Conservation (phyloP, 2,888 invertebrate species). For the Drosophila pseudotalamancana region DNA sequence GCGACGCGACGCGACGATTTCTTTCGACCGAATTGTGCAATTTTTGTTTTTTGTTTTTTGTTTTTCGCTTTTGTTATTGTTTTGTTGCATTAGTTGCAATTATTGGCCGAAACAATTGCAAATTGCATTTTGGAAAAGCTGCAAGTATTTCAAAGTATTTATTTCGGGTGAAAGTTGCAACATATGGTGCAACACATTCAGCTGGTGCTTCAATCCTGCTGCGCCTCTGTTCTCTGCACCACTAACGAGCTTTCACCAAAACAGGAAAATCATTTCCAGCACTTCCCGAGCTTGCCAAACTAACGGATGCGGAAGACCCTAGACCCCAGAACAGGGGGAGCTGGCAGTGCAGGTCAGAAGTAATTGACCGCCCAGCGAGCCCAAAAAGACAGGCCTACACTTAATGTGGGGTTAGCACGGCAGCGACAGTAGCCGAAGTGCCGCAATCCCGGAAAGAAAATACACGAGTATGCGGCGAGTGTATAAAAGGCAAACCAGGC, state of each 20-base stretch:
- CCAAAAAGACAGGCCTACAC: constrained; percentile 50
- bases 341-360: constrained; percentile 63
- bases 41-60: constrained; percentile 38
- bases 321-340: constrained; percentile 23
- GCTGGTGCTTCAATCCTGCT: constrained; percentile 37
- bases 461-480: too few relatives aligned
- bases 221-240: constrained; percentile 21
- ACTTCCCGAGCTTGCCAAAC: constrained; percentile 44
- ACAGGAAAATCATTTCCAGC: constrained; percentile 70
- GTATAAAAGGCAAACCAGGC: constrained; percentile 29
- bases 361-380: constrained; percentile 70
- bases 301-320: constrained; percentile 60
- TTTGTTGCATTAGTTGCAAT: constrained; percentile 68
- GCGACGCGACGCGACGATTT: constrained; percentile 39
- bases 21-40: constrained; percentile 69
- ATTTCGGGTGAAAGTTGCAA: constrained; percentile 65
- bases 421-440: constrained; percentile 43
- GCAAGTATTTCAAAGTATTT: constrained; percentile 30
- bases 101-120: constrained; percentile 75
- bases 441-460: constrained; percentile 8
- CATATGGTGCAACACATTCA: constrained; percentile 39
- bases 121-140: constrained; percentile 71
- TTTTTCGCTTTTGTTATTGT: constrained; percentile 40
- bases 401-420: constrained; percentile 61
- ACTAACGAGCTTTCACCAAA: constrained; percentile 70